These are phyloP conservation scores for Salmo trutta DNA, from an alignment of 2,797 vertebrate genomes.

Conservation along the genomic window DNA sequence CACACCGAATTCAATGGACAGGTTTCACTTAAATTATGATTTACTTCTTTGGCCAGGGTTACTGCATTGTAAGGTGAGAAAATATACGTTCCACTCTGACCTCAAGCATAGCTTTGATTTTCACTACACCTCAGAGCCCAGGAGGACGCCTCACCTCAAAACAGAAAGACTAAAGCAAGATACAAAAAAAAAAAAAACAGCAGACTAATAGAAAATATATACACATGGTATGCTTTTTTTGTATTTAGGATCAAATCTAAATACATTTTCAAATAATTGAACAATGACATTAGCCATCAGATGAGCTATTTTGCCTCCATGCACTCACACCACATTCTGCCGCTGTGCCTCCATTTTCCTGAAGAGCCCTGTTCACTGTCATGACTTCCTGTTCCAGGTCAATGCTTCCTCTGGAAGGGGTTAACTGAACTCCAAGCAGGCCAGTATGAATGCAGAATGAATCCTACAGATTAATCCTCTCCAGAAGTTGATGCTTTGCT, in stretches of 20 bases:
- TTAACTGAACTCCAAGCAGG: conserved; percentile 26
- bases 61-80: conserved; percentile 23
- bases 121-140: conserved; percentile 27
- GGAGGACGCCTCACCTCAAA: conserved; percentile 19
- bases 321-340: background rate
- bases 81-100: conserved; percentile 11
- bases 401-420: conserved; percentile 26
- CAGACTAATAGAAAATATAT: background rate
- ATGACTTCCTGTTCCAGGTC: conserved; percentile 22
- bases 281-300: conserved; percentile 24
- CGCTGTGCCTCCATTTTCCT: conserved; percentile 12
- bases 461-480: conserved; percentile 13
- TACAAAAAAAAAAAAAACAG: background rate
- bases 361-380: conserved; percentile 26
- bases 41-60: conserved; percentile 6
- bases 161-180: conserved; percentile 4
- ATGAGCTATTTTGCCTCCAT: conserved; percentile 21
- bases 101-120: conserved; percentile 60
- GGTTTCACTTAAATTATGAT: background rate
- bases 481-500: background rate
- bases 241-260: background rate
- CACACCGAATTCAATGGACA: conserved; percentile 2
- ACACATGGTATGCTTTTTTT: background rate
- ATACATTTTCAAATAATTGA: conserved; percentile 50
- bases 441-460: background rate